Evolutionary conservation across 2,113 vertebrate genomes (phyloP).

Genomic region (Tricholaema leucomelas): DNA sequence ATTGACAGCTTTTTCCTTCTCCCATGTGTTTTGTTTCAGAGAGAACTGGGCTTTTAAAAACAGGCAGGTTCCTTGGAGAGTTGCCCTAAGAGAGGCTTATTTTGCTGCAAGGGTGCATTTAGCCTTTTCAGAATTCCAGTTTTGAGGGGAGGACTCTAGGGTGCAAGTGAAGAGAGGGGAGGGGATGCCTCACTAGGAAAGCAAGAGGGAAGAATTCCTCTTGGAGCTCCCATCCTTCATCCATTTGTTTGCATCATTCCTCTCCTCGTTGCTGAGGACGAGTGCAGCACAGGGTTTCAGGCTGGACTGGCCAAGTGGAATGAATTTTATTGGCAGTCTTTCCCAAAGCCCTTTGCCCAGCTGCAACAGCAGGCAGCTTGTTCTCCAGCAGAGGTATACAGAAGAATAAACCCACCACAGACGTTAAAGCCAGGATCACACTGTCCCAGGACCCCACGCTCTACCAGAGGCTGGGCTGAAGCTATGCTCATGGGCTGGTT

Average conservation of each 20-base stretch:
- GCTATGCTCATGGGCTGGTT: not conserved
- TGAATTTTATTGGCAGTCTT: not conserved
- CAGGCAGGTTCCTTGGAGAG: not conserved
- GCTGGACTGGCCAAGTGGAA: not conserved
- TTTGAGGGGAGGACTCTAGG: too few relatives aligned
- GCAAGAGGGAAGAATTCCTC: not conserved
- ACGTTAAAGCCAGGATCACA: fast-evolving
- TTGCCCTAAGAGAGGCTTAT: not conserved
- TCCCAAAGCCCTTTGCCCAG: not conserved
- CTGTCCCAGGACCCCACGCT: not conserved
- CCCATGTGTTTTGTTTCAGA: not conserved
- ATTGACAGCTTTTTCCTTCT: not conserved
- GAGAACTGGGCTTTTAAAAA: not conserved
- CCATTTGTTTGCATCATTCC: not conserved
- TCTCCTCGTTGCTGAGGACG: fast-evolving
- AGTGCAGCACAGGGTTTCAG: not conserved
- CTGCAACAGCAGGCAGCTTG: not conserved
- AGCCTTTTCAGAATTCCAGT: not conserved
- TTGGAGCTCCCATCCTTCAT: not conserved
- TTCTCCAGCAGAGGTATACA: not conserved
- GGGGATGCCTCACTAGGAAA: fast-evolving
- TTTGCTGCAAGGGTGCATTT: not conserved
- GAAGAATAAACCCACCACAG: not conserved
- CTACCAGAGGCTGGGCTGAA: fast-evolving
- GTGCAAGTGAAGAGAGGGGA: not conserved